Conservation (phyloP, 1,140 invertebrate species). For the Brachionus plicatilis region DNA sequence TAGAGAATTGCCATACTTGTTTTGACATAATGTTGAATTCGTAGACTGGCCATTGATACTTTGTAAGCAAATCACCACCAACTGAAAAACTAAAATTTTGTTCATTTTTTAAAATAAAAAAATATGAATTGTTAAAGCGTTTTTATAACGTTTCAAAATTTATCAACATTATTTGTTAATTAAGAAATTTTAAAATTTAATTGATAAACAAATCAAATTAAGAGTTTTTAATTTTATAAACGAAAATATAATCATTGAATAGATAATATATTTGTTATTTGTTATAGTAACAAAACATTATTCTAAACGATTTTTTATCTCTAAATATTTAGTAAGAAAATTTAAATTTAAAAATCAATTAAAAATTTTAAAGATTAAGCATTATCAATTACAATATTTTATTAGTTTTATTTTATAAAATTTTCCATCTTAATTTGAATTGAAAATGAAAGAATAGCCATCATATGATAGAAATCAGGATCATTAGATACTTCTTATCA, state of each 20-base stretch:
- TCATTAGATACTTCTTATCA: too few relatives aligned
- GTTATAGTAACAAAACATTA: too few relatives aligned
- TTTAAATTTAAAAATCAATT: not conserved
- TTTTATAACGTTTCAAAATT: too few relatives aligned
- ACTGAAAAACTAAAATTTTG: not conserved
- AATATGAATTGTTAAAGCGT: not conserved
- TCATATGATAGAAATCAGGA: too few relatives aligned
- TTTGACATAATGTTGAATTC: not conserved
- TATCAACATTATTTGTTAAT: too few relatives aligned
- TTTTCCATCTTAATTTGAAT: too few relatives aligned
- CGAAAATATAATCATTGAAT: not conserved
- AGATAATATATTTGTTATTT: not conserved
- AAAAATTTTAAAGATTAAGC: too few relatives aligned
- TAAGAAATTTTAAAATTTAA: too few relatives aligned
- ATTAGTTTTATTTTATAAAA: too few relatives aligned
- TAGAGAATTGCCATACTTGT: not conserved
- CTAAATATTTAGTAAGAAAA: not conserved
- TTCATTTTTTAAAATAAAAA: not conserved
- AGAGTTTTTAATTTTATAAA: not conserved
- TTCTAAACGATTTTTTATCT: not conserved
- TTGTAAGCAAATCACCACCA: not conserved
- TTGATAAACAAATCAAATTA: not conserved
- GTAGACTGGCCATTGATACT: not conserved
- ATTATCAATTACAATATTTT: too few relatives aligned
- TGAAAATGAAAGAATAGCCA: too few relatives aligned